These are phyloP conservation scores for Aphelenchoides fujianensis DNA, from an alignment of 1,140 invertebrate genomes.

Conservation along the genomic window DNA sequence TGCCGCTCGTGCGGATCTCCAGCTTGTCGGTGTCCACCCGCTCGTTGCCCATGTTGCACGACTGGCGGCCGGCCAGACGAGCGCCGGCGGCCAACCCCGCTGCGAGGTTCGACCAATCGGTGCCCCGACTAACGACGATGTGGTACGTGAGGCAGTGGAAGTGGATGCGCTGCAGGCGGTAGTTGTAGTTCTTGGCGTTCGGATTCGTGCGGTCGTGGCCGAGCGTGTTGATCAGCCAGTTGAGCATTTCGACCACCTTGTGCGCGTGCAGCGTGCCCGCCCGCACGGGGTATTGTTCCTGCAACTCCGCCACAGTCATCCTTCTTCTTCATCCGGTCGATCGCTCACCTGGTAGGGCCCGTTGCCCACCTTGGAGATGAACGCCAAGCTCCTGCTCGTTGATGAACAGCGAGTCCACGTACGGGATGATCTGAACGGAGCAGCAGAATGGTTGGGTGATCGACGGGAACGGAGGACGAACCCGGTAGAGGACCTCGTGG, in stretches of 20 bases:
- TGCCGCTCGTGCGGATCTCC: conserved; percentile 47
- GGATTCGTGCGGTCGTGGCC: conserved; percentile 60
- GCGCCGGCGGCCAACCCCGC: conserved; percentile 65
- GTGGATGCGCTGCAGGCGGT: conserved; percentile 64
- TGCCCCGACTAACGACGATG: conserved; percentile 60
- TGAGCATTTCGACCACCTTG: conserved; percentile 64
- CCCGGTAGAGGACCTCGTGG: conserved; percentile 61
- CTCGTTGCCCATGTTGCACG: conserved; percentile 62
- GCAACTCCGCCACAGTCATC: too few species aligned
- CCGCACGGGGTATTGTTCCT: conserved; percentile 53
- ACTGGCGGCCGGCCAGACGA: conserved; percentile 63
- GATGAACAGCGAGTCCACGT: conserved; percentile 63
- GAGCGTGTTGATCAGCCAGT: conserved; percentile 64
- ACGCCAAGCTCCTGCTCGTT: conserved; percentile 65
- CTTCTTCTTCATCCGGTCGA: too few species aligned
- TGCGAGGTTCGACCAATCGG: conserved; percentile 63
- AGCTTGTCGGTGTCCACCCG: conserved; percentile 50
- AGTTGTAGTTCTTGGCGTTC: conserved; percentile 54
- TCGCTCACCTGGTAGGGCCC: conserved; percentile 60
- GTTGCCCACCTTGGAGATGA: conserved; percentile 61
- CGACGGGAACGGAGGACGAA: conserved; percentile 36
- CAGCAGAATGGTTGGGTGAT: too few species aligned
- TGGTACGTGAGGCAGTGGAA: conserved; percentile 66
- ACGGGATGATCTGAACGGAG: conserved; percentile 61
- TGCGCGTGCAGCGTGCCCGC: conserved; percentile 55